phyloP scores from a whole-genome alignment of 2,888 invertebrate genomes.

The Lasioglossum vierecki region DNA sequence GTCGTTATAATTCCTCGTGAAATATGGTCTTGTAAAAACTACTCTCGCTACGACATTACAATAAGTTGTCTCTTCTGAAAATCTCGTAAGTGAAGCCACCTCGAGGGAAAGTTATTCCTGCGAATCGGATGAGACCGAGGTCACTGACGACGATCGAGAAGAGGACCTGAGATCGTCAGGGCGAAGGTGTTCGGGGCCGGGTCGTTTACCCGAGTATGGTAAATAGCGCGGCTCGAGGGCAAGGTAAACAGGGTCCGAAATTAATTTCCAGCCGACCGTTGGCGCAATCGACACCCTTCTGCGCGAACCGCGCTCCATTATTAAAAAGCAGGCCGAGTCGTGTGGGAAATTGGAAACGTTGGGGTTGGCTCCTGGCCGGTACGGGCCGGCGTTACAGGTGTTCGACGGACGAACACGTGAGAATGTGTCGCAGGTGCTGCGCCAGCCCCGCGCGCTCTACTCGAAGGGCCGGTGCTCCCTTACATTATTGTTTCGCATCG shows the following conservation, averaged over 20 bases:
- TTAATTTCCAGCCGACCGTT: slow-evolving; percentile 21
- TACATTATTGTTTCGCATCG: slow-evolving; percentile 75
- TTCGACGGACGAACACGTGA: slow-evolving; percentile 77
- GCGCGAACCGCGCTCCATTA: slow-evolving; percentile 35
- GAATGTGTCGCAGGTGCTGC: slow-evolving; percentile 82
- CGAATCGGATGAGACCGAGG: neutral
- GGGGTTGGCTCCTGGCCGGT: slow-evolving; percentile 47
- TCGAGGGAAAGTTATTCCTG: neutral
- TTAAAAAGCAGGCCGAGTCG: slow-evolving; percentile 23
- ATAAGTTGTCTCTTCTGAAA: neutral
- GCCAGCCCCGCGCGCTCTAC: slow-evolving; percentile 22
- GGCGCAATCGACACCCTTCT: slow-evolving; percentile 26
- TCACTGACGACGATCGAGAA: neutral
- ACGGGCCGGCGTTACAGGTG: slow-evolving; percentile 78
- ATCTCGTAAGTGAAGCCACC: neutral
- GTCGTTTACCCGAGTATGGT: neutral
- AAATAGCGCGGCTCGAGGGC: neutral
- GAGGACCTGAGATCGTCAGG: neutral
- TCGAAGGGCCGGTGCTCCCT: slow-evolving; percentile 47
- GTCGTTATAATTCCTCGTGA: too few relatives aligned
- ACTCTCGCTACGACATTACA: neutral
- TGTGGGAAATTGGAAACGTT: slow-evolving; percentile 73
- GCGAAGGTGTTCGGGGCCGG: neutral
- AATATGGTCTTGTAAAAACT: too few relatives aligned
- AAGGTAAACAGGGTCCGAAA: neutral